Evolutionary conservation across 2,113 vertebrate genomes (phyloP), one percentile per base, ranked within the genome.

Genomic region (Microcebus jonahi): DNA sequence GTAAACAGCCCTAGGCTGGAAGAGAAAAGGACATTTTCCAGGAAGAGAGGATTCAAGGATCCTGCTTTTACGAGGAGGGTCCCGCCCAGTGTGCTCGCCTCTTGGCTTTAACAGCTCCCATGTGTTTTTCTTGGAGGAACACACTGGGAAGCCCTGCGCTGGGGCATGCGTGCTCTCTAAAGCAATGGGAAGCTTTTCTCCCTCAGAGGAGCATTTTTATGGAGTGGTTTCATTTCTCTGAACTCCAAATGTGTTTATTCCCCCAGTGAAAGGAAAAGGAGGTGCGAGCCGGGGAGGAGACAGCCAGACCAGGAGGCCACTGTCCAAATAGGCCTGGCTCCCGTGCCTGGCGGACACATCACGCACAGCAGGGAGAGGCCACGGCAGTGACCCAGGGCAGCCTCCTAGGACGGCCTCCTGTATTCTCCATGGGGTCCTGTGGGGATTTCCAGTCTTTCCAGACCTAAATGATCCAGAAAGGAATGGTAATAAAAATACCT

Each of bases 111-210:
- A 68, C 25, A 34, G 70, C 50, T 83, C 83, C 57, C 63, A 13
- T 15, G 34, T 90, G 94, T 97, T 97, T 93, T 67, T 39, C 97
- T 97, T 97, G 96, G 97, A 97, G 83, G 75, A 36, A 45, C 21
- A 2, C 13, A 1, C 2, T 34, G 71, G 18, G 82, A 77, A 94
- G 88, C 55, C 70, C 18, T 86, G 86, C 61, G 31, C 34, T 0
- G n/a, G 21, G 76, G 82, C 6, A 6, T 31, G 20, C 14, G 1
- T 0, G 5, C 88, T 90, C 34, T 48, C 70, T 6, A 12, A 87
- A 84, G 95, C 53, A 81, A 53, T 11, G 48, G 77, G 92, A 84
- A 68, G 67, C 48, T n/a, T 91, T 89, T n/a, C 90, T 96, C 68
- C 34, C 57, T 63, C 75, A 61, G 73, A 83, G n/a, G 50, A 57